Evolutionary conservation across 2,888 invertebrate genomes (phyloP), one percentile per base, ranked within the genome.

Genomic region (Aromia moschata): DNA sequence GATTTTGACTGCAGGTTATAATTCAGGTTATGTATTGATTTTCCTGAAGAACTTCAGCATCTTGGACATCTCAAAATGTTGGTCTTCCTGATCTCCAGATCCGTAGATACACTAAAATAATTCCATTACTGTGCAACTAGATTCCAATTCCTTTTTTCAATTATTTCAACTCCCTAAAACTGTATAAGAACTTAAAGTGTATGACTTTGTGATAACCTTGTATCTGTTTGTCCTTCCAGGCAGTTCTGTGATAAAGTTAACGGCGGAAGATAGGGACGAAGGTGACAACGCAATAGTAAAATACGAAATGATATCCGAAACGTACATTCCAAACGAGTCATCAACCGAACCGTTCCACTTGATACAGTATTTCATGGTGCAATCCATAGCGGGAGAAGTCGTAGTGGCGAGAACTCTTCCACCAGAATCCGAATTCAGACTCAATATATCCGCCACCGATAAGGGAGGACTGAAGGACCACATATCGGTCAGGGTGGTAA

Each of bases 361-460:
- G 0, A 86, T 86, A 61, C 84, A 88, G 70, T 89, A 88, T 80
- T 94, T 93, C 76, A 86, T 87, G 44, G 87, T 93, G 16, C 91
- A 93, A 73, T 85, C 91, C 68, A 81, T 85, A 65, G 87, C 86
- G n/a, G 93, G 93, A 0, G 91, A 92, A 74, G 80, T 93, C 1
- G 85, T 88, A 15, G 86, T 92, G 0, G 88, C 90, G 7, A 85
- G 89, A 73, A 84, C 85, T 0, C 80, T 93, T 37, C 88, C 89
- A 0, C 88, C 92, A 0, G 92, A 92, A 77, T 86, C 88, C 0
- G 90, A 92, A 74, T 89, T 93, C 64, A 83, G 87, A 56, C 78
- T 95, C 2, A 90, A 92, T 70, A 83, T 94, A 2, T 86, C 90
- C 0, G 94, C 92, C 0, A 82, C 85, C 11, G 95, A 95, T 76